Conservation (phyloP, 2,797 vertebrate species). For the Tenualosa thibaudeaui region DNA sequence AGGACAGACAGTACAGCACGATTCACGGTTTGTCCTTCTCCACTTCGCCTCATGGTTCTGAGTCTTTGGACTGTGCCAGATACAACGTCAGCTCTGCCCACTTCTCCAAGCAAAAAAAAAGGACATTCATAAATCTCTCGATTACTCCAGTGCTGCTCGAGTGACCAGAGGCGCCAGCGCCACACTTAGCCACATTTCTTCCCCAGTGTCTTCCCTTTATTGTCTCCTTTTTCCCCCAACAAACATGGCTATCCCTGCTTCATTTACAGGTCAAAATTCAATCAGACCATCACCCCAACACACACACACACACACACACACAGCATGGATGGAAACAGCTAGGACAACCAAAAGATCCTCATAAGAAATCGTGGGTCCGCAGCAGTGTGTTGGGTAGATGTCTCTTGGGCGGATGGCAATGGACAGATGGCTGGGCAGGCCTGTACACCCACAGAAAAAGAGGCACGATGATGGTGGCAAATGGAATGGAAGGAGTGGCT, state of each 20-base stretch:
- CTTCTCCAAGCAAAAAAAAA: slow-evolving; percentile 36
- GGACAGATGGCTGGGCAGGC: neutral
- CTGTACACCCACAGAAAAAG: slow-evolving; percentile 6
- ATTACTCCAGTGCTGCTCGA: slow-evolving; percentile 1
- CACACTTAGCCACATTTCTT: slow-evolving; percentile 15
- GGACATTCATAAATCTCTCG: slow-evolving; percentile 14
- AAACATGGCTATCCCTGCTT: neutral
- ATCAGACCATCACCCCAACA: neutral
- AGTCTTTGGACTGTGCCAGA: neutral
- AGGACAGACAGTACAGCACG: neutral
- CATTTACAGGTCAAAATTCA: slow-evolving; percentile 13
- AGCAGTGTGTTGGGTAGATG: neutral
- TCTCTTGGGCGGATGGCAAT: neutral
- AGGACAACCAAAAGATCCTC: neutral
- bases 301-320: slow-evolving; percentile 8
- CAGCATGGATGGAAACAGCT: neutral
- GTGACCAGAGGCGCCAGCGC: neutral
- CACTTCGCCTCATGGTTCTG: neutral
- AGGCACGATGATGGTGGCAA: neutral
- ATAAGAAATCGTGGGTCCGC: neutral
- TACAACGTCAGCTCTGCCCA: neutral
- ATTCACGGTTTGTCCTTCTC: neutral
- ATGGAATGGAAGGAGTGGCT: neutral
- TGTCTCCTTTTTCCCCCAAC: neutral
- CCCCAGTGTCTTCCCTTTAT: neutral